phyloP scores from a whole-genome alignment of 1,140 invertebrate species.

The Kradibia gibbosae region DNA sequence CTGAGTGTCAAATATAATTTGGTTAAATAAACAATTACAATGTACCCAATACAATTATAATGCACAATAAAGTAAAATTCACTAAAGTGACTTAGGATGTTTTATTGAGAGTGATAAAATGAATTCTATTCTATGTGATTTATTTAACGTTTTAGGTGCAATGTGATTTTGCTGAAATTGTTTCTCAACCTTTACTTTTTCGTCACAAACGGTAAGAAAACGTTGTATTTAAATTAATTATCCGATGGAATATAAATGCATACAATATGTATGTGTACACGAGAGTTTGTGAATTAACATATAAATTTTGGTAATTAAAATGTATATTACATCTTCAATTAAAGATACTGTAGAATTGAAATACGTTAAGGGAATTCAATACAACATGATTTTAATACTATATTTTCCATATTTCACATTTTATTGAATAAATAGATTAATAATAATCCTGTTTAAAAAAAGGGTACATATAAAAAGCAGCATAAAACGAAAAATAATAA shows the following conservation, averaged over 20 bases:
- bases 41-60: background rate
- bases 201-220: background rate
- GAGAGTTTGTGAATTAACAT: too few relatives aligned
- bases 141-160: background rate
- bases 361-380: background rate
- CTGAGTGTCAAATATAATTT: background rate
- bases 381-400: background rate
- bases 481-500: background rate
- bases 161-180: background rate
- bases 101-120: background rate
- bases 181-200: background rate
- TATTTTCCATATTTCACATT: background rate
- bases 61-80: background rate
- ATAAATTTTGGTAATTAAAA: background rate
- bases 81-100: background rate
- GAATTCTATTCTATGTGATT: background rate
- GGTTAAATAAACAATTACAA: background rate
- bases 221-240: background rate
- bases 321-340: conserved; percentile 7
- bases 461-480: background rate
- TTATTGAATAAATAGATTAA: background rate
- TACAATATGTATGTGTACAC: too few relatives aligned
- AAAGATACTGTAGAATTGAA: conserved; percentile 2
- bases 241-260: background rate
- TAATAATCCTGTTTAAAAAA: background rate